Evolutionary conservation across 2,888 invertebrate genomes (phyloP).

Genomic region (Lasioglossum villosulum): DNA sequence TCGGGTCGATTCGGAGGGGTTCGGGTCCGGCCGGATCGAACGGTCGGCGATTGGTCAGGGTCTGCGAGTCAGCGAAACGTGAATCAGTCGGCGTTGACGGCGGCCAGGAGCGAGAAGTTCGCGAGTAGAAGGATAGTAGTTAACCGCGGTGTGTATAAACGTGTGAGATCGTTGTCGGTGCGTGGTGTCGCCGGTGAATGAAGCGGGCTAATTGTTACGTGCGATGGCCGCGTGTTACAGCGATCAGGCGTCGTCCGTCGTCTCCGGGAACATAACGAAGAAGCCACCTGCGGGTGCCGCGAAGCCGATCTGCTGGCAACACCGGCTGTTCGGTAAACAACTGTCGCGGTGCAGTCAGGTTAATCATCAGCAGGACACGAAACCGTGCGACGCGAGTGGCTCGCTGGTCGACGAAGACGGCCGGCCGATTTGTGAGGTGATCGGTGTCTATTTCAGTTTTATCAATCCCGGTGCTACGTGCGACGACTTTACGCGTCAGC

Average conservation of each 20-base stretch:
- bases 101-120: slow-evolving; percentile 11
- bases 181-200: slow-evolving; percentile 62
- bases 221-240: slow-evolving; percentile 68
- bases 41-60: slow-evolving; percentile 30
- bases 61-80: slow-evolving; percentile 55
- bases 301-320: slow-evolving; percentile 78
- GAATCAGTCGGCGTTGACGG: slow-evolving; percentile 58
- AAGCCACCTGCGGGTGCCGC: slow-evolving; percentile 54
- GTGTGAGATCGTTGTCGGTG: slow-evolving; percentile 41
- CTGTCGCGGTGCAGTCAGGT: slow-evolving; percentile 77
- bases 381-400: slow-evolving; percentile 65
- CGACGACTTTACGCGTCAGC: slow-evolving; percentile 89
- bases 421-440: slow-evolving; percentile 81
- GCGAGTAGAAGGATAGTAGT: too few species aligned
- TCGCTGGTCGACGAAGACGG: slow-evolving; percentile 72
- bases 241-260: slow-evolving; percentile 62
- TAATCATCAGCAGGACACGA: slow-evolving; percentile 67
- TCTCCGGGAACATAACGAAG: slow-evolving; percentile 57
- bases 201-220: slow-evolving; percentile 51
- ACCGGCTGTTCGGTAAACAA: slow-evolving; percentile 82
- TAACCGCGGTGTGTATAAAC: slow-evolving; percentile 14
- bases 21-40: slow-evolving; percentile 40
- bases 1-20: slow-evolving; percentile 39
- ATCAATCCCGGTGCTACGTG: slow-evolving; percentile 89
- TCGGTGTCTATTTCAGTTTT: slow-evolving; percentile 90